Evolutionary conservation across 2,888 invertebrate genomes (phyloP).

Genomic region (Lasioglossum vierecki): DNA sequence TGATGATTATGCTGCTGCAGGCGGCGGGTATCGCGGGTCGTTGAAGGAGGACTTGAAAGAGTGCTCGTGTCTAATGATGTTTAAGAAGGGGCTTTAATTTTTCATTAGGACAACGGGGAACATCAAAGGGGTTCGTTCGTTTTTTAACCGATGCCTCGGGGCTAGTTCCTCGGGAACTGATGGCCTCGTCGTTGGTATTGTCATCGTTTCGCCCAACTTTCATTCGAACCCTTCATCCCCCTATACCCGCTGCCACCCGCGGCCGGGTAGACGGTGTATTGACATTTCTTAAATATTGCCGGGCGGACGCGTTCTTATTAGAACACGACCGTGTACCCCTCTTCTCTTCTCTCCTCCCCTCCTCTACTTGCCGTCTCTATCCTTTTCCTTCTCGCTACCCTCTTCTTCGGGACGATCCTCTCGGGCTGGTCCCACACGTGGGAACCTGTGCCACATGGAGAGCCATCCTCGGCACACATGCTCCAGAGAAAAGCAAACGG

Average conservation of each 20-base stretch:
- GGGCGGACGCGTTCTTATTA: constrained; percentile 72
- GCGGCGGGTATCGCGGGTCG: constrained; percentile 51
- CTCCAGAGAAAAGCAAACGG: constrained; percentile 69
- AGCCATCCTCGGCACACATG: constrained; percentile 66
- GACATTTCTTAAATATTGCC: constrained; percentile 82
- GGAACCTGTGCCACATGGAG: constrained; percentile 71
- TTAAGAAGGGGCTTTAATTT: constrained; percentile 84
- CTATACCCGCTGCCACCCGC: constrained; percentile 18
- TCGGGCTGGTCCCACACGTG: constrained; percentile 59
- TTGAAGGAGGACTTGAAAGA: constrained; percentile 76
- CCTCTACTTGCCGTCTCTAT: not conserved
- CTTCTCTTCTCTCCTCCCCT: not conserved
- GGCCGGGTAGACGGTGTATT: constrained; percentile 73
- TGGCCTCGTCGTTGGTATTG: constrained; percentile 68
- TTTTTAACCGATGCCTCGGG: constrained; percentile 81
- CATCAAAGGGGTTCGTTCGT: constrained; percentile 82
- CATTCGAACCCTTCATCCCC: constrained; percentile 67
- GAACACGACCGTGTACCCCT: constrained; percentile 21
- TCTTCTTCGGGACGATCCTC: constrained; percentile 6
- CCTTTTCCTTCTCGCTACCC: not conserved
- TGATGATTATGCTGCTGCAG: constrained; percentile 64
- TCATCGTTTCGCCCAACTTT: constrained; percentile 71
- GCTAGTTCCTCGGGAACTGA: constrained; percentile 72
- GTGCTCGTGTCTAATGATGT: constrained; percentile 83
- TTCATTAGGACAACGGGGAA: constrained; percentile 82